These are phyloP conservation scores for Telenomus remus DNA, from an alignment of 1,140 invertebrate genomes.

Conservation along the genomic window DNA sequence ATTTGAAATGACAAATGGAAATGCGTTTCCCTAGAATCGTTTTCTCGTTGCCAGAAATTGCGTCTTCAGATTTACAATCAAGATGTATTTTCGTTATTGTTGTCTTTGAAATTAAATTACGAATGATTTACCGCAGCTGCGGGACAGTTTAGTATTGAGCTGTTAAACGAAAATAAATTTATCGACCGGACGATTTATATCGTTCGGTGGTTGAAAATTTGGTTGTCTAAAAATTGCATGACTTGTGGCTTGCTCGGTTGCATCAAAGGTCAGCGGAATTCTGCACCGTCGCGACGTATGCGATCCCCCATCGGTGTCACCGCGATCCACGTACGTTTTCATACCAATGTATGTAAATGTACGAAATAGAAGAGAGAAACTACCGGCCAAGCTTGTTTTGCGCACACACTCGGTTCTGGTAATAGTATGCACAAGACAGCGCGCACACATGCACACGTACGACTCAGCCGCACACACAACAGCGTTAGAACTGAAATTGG, in stretches of 20 bases:
- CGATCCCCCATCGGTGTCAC: conserved; percentile 37
- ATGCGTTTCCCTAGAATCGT: conserved; percentile 42
- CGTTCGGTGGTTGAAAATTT: too few relatives aligned
- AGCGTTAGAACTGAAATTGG: conserved; percentile 49
- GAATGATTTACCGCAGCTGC: conserved; percentile 20
- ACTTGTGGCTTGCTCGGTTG: conserved; percentile 11
- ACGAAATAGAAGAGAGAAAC: conserved; percentile 53
- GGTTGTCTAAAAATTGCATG: too few relatives aligned
- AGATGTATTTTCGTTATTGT: conserved; percentile 26
- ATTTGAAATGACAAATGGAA: conserved; percentile 54
- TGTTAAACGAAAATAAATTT: too few relatives aligned
- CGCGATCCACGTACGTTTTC: conserved; percentile 31
- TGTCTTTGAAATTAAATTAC: conserved; percentile 20
- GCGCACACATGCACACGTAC: conserved; percentile 32
- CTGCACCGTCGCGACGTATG: conserved; percentile 5
- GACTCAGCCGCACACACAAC: conserved; percentile 11
- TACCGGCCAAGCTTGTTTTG: conserved; percentile 37
- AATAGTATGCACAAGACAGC: conserved; percentile 19
- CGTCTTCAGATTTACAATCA: conserved; percentile 39
- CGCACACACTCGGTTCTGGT: conserved; percentile 26
- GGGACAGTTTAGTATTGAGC: not conserved
- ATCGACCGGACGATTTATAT: too few relatives aligned
- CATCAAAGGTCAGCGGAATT: conserved; percentile 32
- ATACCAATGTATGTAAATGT: conserved; percentile 43
- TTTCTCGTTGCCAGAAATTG: conserved; percentile 35